Base-by-base conservation (phyloP, 2,113 vertebrate genomes). In the Octodon degus region DNA sequence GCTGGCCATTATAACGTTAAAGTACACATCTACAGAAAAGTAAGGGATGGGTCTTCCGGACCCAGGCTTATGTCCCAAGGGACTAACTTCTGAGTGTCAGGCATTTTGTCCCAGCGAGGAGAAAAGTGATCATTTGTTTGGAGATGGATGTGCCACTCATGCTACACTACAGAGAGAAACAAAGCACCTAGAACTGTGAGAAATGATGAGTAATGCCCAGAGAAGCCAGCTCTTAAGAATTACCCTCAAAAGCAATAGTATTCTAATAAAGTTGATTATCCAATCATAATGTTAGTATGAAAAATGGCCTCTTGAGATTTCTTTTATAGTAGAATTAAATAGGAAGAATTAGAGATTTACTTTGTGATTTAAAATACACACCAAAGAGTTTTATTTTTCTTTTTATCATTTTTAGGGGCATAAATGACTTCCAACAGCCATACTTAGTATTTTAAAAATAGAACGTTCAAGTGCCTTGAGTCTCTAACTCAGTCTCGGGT, bases 371-470 rank as follows among this genome's bases (percentile, higher is more conserved):
- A 60, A 95, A 88, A 72, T 65, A 79, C 37, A 82, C 24, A 88
- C n/a, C 34, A 91, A 67, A 40, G 47, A 77, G 16, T 25, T 12
- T 47, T 83, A 72, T 77, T 86, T 91, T 95, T 90, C 47, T 80
- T 10, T 72, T 40, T 27, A 88, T 88, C 55, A 79, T 80, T 91
- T 86, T 60, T n/a, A 91, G 63, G 43, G 70, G 68, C 55, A 63
- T 74, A 80, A 62, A 90, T 65, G 80, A 40, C 17, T 96, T 90
- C 67, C 82, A 43, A 86, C 0, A 63, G 37, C n/a, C 43, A 84
- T 80, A 43, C 30, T 62, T 67, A 95, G 72, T 90, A 58, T 95
- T 91, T 96, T 70, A 62, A 90, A 93, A 96, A 95, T 86, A 22
- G 83, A 89, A 91, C 62, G 58, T 11, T 82, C 72, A 83, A 87